A percentile compares a stretch with the other conserved stretches of the same genome.
phyloP scores from a whole-genome alignment of 2,888 invertebrate species.

The Neocrepidodera transversa region DNA sequence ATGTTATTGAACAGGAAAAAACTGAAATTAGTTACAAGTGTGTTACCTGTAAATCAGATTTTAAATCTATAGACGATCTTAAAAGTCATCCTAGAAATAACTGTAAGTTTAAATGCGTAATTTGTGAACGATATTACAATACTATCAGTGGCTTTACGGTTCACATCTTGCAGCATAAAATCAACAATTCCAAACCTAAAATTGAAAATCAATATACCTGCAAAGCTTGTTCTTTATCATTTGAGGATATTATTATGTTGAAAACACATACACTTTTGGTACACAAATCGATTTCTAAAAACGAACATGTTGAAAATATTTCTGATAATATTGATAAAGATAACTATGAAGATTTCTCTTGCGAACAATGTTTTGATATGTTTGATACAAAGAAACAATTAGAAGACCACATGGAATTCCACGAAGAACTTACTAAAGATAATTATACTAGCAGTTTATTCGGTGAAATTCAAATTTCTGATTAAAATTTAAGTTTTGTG shows the following conservation, averaged over 20 bases:
- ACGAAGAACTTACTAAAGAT: constrained; percentile 24
- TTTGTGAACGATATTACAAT: constrained; percentile 23
- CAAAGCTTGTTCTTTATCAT: constrained; percentile 17
- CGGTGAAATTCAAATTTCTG: too few species aligned
- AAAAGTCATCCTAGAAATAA: constrained; percentile 27
- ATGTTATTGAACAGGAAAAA: too few species aligned
- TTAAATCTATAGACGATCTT: constrained; percentile 19
- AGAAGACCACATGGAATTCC: constrained; percentile 43
- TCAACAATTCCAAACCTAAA: constrained; percentile 15
- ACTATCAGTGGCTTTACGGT: constrained; percentile 27
- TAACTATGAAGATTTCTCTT: constrained; percentile 28
- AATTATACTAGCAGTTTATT: too few species aligned
- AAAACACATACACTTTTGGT: constrained; percentile 22
- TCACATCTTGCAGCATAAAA: constrained; percentile 33
- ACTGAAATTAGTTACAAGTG: constrained; percentile 9
- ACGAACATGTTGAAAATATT: not conserved
- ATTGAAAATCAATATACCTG: constrained; percentile 18
- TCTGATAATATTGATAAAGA: not conserved
- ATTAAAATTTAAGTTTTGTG: too few species aligned
- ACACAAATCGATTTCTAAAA: constrained; percentile 13
- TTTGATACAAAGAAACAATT: constrained; percentile 37
- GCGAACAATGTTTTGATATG: constrained; percentile 42
- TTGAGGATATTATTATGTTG: constrained; percentile 25
- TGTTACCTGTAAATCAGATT: constrained; percentile 16
- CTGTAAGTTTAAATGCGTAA: constrained; percentile 25